Evolutionary conservation across 2,113 vertebrate genomes (phyloP).

Genomic region (Verasper variegatus): DNA sequence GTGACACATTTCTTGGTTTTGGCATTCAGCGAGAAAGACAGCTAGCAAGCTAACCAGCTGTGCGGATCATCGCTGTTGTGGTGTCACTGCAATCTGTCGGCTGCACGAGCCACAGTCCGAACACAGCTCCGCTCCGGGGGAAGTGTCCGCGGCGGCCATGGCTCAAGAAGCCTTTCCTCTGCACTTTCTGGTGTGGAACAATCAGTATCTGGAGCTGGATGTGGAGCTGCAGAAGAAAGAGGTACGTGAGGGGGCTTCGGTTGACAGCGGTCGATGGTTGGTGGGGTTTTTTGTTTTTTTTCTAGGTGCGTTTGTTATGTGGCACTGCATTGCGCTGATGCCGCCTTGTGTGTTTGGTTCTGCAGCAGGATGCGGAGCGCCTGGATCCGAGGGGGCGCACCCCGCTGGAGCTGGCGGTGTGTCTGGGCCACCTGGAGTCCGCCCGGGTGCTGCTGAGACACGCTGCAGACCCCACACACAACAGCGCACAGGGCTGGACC

Average conservation of each 20-base stretch:
- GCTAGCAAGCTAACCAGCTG: conserved; percentile 54
- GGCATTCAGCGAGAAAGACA: conserved; percentile 4
- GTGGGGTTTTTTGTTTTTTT: no score
- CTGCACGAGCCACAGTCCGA: conserved; percentile 17
- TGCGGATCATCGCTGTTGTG: conserved; percentile 6
- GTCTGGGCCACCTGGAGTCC: conserved; percentile 92
- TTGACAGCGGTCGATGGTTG: neutral
- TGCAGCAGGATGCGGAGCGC: conserved; percentile 88
- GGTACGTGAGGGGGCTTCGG: conserved; percentile 60
- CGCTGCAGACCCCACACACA: conserved; percentile 88
- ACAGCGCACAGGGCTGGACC: conserved; percentile 91
- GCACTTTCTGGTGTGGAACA: conserved; percentile 91
- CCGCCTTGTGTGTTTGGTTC: conserved; percentile 27
- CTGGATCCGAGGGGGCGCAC: conserved; percentile 91
- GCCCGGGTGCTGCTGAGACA: conserved; percentile 89
- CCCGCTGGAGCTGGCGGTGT: conserved; percentile 91
- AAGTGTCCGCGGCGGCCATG: conserved; percentile 64
- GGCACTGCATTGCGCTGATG: conserved; percentile 68
- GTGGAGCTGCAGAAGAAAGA: conserved; percentile 85
- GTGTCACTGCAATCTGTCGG: conserved; percentile 41
- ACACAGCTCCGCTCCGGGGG: conserved; percentile 14
- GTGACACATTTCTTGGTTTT: conserved; percentile 14
- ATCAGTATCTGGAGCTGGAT: conserved; percentile 90
- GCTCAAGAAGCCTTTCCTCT: conserved; percentile 87
- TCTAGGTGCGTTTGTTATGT: conserved; percentile 21